Conservation (phyloP, 2,113 vertebrate genomes). For the Paracanthobrama guichenoti region DNA sequence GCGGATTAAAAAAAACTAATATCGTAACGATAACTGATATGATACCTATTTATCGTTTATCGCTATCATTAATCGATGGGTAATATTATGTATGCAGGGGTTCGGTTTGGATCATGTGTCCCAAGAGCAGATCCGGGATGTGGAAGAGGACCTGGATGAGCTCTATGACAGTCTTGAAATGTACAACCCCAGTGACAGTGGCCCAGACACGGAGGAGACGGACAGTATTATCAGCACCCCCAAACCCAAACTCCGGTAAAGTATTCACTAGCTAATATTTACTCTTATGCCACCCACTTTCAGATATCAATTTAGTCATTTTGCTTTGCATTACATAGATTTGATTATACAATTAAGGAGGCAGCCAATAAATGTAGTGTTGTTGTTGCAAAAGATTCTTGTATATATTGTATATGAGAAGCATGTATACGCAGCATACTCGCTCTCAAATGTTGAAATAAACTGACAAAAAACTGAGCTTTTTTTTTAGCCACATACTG, state of each 20-base stretch:
- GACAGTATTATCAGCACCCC: conserved; percentile 92
- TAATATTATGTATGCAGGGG: conserved; percentile 69
- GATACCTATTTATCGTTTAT: neutral
- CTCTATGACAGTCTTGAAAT: conserved; percentile 93
- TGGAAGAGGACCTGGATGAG: conserved; percentile 90
- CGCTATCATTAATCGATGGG: neutral
- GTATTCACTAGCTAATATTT: neutral
- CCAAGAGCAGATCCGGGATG: conserved; percentile 88
- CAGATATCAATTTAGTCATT: neutral
- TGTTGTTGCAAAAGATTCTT: neutral
- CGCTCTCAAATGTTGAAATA: conserved; percentile 12
- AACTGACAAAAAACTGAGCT: neutral
- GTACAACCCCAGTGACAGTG: conserved; percentile 95
- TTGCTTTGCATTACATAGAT: neutral
- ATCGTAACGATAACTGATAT: neutral
- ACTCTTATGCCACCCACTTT: neutral
- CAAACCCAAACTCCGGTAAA: conserved; percentile 87
- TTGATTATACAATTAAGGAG: neutral
- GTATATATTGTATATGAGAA: neutral
- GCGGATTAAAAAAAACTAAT: neutral
- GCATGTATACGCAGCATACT: neutral
- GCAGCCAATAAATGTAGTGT: neutral
- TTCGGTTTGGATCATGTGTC: conserved; percentile 91
- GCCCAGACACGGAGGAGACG: conserved; percentile 91
- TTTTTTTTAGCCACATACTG: conserved; percentile 2